Conservation (phyloP, 1,140 invertebrate species). For the Euura saliciscinereae region DNA sequence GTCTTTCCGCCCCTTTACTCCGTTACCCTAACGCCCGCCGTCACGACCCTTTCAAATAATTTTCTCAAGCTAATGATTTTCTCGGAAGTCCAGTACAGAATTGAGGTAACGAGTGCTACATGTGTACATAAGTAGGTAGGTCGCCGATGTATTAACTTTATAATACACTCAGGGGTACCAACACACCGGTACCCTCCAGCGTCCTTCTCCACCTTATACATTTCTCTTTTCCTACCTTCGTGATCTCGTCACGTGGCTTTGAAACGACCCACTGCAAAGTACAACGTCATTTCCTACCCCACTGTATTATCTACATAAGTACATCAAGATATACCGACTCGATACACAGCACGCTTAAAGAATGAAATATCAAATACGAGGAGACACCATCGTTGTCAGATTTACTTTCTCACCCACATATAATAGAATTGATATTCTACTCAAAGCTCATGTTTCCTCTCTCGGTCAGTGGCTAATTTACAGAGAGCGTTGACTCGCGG, state of each 20-base stretch:
- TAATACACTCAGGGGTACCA: not conserved
- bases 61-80: not conserved
- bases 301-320: not conserved
- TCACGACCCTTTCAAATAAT: constrained; percentile 7
- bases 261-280: not conserved
- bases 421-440: too few relatives aligned
- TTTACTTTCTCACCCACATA: too few relatives aligned
- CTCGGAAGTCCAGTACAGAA: not conserved
- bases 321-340: too few relatives aligned
- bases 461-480: too few relatives aligned
- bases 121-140: constrained; percentile 3
- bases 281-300: not conserved
- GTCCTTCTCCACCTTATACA: too few relatives aligned
- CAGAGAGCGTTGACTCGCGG: too few relatives aligned
- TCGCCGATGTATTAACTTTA: not conserved
- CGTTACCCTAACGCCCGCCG: not conserved
- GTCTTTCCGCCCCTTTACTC: too few relatives aligned
- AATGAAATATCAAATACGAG: too few relatives aligned
- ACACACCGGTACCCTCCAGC: not conserved
- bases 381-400: too few relatives aligned
- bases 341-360: too few relatives aligned
- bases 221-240: not conserved
- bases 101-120: constrained; percentile 1
- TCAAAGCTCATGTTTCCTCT: too few relatives aligned
- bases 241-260: not conserved